A percentile compares a stretch with the other conserved stretches of the same genome.
Evolutionary conservation across 2,113 vertebrate genomes (phyloP).

Genomic region (Lontra canadensis): DNA sequence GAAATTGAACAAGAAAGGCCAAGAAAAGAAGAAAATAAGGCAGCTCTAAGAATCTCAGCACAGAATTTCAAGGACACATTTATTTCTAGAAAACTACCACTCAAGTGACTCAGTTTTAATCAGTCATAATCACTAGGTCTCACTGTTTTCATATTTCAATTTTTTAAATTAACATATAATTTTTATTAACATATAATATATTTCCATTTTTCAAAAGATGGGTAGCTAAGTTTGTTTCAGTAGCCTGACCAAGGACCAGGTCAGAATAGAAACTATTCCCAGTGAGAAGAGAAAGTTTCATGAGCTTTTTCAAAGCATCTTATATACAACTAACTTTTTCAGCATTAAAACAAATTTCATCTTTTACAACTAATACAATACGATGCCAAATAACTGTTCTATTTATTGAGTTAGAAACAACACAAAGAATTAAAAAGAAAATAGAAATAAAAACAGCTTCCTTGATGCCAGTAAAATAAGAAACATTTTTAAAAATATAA

Average conservation of each 20-base stretch:
- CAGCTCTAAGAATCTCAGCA: background rate
- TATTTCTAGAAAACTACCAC: background rate
- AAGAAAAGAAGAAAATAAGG: slow-evolving; percentile 34
- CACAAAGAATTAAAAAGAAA: background rate
- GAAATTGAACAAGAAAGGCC: slow-evolving; percentile 20
- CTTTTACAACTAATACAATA: background rate
- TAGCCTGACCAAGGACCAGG: background rate
- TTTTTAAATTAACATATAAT: background rate
- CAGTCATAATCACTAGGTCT: background rate
- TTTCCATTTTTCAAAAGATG: background rate
- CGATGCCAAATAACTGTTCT: background rate
- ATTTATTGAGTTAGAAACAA: background rate
- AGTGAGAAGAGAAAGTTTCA: background rate
- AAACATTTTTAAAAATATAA: background rate
- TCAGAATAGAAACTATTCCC: background rate
- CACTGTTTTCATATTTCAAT: background rate
- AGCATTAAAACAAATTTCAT: background rate
- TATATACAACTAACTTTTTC: background rate
- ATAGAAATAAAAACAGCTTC: background rate
- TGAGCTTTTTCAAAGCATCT: background rate
- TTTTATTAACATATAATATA: background rate
- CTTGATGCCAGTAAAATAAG: background rate
- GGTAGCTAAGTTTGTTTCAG: background rate
- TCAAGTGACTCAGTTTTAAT: background rate
- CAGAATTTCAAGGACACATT: background rate